Conservation (phyloP, 1,140 invertebrate species). For the Drosophila bifasciata region DNA sequence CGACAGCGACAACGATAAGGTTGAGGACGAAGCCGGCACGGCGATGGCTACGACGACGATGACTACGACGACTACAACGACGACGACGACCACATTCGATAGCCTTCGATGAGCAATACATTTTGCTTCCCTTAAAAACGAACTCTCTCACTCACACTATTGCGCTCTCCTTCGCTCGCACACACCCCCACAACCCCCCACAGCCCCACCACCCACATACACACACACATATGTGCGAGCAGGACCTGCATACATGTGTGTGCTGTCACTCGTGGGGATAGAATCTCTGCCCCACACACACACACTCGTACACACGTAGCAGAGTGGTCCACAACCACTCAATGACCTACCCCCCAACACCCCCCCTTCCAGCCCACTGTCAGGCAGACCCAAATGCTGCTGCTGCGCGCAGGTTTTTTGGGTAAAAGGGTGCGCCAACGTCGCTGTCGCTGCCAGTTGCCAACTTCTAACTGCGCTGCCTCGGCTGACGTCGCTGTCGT, state of each 20-base stretch:
- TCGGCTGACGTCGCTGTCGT: constrained; percentile 32
- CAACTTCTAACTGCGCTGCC: constrained; percentile 8
- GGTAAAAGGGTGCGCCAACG: constrained; percentile 69
- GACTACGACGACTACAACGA: constrained; percentile 13
- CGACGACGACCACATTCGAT: constrained; percentile 75
- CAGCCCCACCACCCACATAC: constrained; percentile 9
- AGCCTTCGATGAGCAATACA: constrained; percentile 82
- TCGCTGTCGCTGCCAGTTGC: background rate
- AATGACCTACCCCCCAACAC: constrained; percentile 59
- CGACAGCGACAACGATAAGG: constrained; percentile 30
- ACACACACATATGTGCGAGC: constrained; percentile 43
- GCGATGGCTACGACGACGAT: constrained; percentile 13
- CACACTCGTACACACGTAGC: constrained; percentile 12
- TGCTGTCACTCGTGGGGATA: constrained; percentile 48
- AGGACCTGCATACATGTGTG: constrained; percentile 54
- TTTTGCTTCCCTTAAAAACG: constrained; percentile 79
- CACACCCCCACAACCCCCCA: constrained; percentile 13
- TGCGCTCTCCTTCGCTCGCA: background rate
- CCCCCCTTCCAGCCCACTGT: background rate
- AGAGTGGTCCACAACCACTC: constrained; percentile 67
- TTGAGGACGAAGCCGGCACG: constrained; percentile 1
- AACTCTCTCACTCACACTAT: constrained; percentile 26
- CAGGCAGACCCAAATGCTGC: constrained; percentile 21
- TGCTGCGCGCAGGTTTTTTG: constrained; percentile 49
- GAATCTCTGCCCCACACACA: constrained; percentile 46